Percentiles rank a stretch among this genome's conserved stretches.
These are phyloP conservation scores for Drosophila sechellia DNA, from an alignment of 1,140 invertebrate species.

Conservation along the genomic window DNA sequence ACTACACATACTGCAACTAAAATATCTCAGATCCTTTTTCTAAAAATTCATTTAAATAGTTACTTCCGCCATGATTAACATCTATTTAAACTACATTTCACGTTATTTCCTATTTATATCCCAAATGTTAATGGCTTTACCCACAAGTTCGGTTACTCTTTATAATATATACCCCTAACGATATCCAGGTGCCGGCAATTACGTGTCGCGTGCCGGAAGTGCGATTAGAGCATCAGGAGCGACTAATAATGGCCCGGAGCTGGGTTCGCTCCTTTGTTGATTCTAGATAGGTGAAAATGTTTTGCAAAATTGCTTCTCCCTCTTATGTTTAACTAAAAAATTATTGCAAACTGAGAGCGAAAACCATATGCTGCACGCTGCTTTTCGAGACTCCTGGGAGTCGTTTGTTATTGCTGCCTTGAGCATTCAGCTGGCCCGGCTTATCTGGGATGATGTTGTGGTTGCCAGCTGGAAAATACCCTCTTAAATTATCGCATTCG, in stretches of 20 bases:
- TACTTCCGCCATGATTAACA: background rate
- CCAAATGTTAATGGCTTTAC: background rate
- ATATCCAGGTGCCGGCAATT: constrained; percentile 42
- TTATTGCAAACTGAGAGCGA: constrained; percentile 53
- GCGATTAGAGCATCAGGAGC: constrained; percentile 50
- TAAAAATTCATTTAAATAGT: background rate
- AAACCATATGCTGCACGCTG: constrained; percentile 27
- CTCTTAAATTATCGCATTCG: constrained; percentile 53
- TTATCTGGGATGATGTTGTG: constrained; percentile 37
- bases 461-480: constrained; percentile 43
- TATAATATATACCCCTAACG: constrained; percentile 3
- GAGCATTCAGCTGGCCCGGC: constrained; percentile 45
- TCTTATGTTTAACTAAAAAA: constrained; percentile 64
- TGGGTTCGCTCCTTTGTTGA: constrained; percentile 40
- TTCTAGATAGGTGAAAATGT: constrained; percentile 44
- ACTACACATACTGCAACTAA: too few species aligned
- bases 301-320: constrained; percentile 42
- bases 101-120: background rate
- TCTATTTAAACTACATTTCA: background rate
- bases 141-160: constrained; percentile 1
- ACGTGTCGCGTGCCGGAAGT: constrained; percentile 49
- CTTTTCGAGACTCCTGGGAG: constrained; percentile 46
- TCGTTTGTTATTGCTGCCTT: constrained; percentile 68
- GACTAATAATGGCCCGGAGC: constrained; percentile 42
- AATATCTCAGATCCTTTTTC: background rate